phyloP scores from a whole-genome alignment of 2,113 vertebrate genomes.

The Saimiri boliviensis region DNA sequence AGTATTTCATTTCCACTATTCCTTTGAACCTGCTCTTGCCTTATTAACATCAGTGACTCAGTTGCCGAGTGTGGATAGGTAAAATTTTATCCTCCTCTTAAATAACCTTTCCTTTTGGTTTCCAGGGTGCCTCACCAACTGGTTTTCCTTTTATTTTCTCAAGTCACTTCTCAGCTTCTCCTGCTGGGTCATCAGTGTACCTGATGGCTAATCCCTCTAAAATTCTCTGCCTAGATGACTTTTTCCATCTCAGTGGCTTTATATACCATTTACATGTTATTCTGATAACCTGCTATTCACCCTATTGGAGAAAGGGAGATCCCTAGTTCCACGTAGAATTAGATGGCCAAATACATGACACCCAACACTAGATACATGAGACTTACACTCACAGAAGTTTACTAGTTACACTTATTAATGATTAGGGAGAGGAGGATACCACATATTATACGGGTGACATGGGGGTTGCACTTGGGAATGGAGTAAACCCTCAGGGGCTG shows the following conservation, averaged over 20 bases:
- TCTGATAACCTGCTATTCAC: not conserved
- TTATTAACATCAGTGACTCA: not conserved
- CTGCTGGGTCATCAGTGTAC: not conserved
- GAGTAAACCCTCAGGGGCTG: not conserved
- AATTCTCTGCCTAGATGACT: not conserved
- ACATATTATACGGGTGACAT: not conserved
- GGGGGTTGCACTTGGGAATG: not conserved
- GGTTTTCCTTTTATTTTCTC: not conserved
- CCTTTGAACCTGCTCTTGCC: not conserved
- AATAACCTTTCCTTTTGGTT: not conserved
- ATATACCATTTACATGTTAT: not conserved
- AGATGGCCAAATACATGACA: not conserved
- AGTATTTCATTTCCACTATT: not conserved
- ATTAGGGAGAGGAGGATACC: not conserved
- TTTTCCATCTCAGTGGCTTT: not conserved
- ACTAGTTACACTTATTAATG: not conserved
- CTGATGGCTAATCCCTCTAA: not conserved
- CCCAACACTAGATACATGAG: not conserved
- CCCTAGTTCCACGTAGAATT: not conserved
- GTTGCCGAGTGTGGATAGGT: not conserved
- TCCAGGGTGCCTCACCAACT: not conserved
- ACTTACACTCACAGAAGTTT: not conserved
- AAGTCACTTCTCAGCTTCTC: not conserved
- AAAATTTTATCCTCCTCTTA: not conserved
- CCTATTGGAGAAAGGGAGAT: not conserved